Conservation (phyloP, 2,797 vertebrate genomes). For the Tragelaphus eurycerus region DNA sequence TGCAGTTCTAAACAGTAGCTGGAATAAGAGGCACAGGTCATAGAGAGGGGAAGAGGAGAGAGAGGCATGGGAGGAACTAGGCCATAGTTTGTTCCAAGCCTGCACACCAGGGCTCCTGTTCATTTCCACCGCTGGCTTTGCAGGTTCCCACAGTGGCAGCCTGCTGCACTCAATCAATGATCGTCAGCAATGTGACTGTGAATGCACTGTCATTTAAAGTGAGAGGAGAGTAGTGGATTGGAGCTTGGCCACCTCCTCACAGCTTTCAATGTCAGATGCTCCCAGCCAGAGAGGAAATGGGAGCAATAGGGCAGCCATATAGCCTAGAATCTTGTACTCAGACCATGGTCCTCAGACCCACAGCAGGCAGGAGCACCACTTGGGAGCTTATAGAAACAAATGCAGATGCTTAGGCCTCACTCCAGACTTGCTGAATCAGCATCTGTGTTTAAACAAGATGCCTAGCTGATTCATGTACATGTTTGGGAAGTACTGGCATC, state of each 20-base stretch:
- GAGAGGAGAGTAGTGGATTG: neutral
- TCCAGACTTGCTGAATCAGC: neutral
- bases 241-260: neutral
- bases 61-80: neutral
- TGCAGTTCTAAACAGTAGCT: neutral
- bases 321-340: neutral
- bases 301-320: too few species aligned
- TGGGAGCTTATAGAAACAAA: neutral
- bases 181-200: neutral
- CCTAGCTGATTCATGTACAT: neutral
- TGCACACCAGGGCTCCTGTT: neutral
- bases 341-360: neutral
- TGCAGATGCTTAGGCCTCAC: neutral
- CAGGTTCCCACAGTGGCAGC: neutral
- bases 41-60: neutral
- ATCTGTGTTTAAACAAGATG: neutral
- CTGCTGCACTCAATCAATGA: neutral
- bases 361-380: neutral
- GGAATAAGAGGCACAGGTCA: neutral
- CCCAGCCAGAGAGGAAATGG: neutral
- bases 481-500: neutral
- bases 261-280: neutral
- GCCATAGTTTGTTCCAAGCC: neutral
- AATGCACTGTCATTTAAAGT: neutral
- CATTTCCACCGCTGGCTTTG: neutral